phyloP scores from a whole-genome alignment of 1,140 invertebrate species.

The Drosophila paulistorum region DNA sequence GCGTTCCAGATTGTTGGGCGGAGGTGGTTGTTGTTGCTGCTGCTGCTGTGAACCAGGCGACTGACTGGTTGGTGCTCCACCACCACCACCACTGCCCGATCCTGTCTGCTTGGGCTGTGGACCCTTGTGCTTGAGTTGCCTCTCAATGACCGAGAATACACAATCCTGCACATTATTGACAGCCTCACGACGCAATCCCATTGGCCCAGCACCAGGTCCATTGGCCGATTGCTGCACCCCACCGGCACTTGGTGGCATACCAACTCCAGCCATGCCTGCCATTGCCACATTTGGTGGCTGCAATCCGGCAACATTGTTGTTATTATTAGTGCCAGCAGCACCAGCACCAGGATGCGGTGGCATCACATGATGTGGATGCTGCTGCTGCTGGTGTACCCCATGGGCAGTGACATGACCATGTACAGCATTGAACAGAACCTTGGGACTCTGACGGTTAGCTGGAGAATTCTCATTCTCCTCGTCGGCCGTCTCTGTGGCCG shows the following conservation, averaged over 20 bases:
- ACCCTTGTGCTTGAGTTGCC: conserved; percentile 74
- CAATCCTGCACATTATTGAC: conserved; percentile 77
- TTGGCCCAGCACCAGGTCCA: conserved; percentile 67
- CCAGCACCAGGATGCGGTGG: not conserved
- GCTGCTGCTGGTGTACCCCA: not conserved
- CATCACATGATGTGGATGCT: conserved; percentile 4
- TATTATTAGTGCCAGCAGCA: conserved; percentile 14
- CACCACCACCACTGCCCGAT: conserved; percentile 35
- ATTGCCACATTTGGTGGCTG: conserved; percentile 48
- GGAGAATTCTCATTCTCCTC: conserved; percentile 87
- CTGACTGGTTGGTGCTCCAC: conserved; percentile 22
- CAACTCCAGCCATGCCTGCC: conserved; percentile 13
- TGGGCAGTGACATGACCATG: conserved; percentile 42
- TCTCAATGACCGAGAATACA: conserved; percentile 71
- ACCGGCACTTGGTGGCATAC: not conserved
- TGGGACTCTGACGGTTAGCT: conserved; percentile 83
- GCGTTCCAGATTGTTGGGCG: conserved; percentile 73
- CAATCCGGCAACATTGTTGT: conserved; percentile 55
- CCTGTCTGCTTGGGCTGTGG: conserved; percentile 77
- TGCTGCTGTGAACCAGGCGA: conserved; percentile 62
- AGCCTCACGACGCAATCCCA: conserved; percentile 58
- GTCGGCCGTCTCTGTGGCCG: conserved; percentile 94
- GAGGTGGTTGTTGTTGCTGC: conserved; percentile 50
- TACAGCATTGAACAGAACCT: conserved; percentile 64
- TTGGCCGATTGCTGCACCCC: conserved; percentile 26